phyloP scores from a whole-genome alignment of 2,113 vertebrate species.

The Kryptolebias marmoratus region DNA sequence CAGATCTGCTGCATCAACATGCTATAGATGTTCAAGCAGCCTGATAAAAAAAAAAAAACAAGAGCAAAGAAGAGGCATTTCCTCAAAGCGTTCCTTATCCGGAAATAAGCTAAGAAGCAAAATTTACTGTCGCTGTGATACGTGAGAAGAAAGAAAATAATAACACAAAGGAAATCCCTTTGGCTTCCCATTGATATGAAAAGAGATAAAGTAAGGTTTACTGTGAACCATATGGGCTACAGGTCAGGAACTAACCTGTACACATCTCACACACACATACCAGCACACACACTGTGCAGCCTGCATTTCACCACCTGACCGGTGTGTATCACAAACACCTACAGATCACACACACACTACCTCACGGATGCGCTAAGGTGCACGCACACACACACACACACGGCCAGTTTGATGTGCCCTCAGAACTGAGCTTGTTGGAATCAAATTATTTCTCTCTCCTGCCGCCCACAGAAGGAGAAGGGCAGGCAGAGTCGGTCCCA shows the following conservation, averaged over 20 bases:
- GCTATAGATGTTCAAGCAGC: conserved; percentile 47
- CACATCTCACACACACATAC: conserved; percentile 53
- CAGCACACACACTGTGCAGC: conserved; percentile 17
- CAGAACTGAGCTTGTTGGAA: conserved; percentile 56
- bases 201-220: conserved; percentile 52
- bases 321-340: conserved; percentile 64
- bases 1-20: conserved; percentile 38
- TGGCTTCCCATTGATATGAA: conserved; percentile 51
- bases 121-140: conserved; percentile 35
- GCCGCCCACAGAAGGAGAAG: conserved; percentile 73
- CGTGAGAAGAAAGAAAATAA: conserved; percentile 54
- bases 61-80: conserved; percentile 27
- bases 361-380: conserved; percentile 27
- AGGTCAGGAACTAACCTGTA: conserved; percentile 60
- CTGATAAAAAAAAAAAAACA: conserved; percentile 42
- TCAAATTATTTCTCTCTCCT: conserved; percentile 63
- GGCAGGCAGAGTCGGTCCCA: conserved; percentile 65
- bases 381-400: conserved; percentile 30
- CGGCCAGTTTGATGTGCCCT: conserved; percentile 41
- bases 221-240: conserved; percentile 46
- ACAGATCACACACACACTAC: conserved; percentile 48
- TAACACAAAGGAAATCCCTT: conserved; percentile 38
- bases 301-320: conserved; percentile 34
- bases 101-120: conserved; percentile 27
- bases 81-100: conserved; percentile 28